Evolutionary conservation across 2,113 vertebrate species (phyloP).

Genomic region (Uropsilus gracilis): DNA sequence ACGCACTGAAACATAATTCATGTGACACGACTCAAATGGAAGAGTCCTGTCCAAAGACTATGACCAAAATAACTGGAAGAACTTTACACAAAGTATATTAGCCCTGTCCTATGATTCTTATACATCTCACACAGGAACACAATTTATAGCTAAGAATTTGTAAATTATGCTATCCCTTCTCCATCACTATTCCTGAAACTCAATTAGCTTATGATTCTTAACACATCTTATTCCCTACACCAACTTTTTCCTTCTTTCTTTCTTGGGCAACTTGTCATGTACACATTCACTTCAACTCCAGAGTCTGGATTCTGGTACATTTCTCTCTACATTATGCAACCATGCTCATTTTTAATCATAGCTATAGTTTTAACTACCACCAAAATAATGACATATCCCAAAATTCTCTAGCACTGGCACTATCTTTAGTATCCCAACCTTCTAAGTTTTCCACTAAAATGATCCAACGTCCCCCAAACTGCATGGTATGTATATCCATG

Average conservation of each 20-base stretch:
- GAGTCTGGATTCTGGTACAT: background rate
- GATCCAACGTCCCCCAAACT: background rate
- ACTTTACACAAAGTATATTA: background rate
- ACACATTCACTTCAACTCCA: background rate
- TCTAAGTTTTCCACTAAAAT: background rate
- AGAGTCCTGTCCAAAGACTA: background rate
- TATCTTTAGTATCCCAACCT: background rate
- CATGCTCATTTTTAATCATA: background rate
- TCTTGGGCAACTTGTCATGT: background rate
- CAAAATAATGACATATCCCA: background rate
- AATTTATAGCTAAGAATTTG: background rate
- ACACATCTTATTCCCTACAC: background rate
- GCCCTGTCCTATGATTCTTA: rapidly evolving
- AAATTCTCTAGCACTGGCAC: background rate
- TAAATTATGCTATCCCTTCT: background rate
- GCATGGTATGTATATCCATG: background rate
- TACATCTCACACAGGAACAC: background rate
- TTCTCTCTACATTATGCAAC: background rate
- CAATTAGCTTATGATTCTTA: background rate
- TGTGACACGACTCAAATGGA: background rate
- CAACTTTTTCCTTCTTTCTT: background rate
- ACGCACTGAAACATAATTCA: background rate
- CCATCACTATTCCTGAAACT: background rate
- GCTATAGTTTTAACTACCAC: background rate
- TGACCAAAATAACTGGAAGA: background rate